Conservation (phyloP, 1,140 invertebrate genomes). For the Centruroides sculpturatus region DNA sequence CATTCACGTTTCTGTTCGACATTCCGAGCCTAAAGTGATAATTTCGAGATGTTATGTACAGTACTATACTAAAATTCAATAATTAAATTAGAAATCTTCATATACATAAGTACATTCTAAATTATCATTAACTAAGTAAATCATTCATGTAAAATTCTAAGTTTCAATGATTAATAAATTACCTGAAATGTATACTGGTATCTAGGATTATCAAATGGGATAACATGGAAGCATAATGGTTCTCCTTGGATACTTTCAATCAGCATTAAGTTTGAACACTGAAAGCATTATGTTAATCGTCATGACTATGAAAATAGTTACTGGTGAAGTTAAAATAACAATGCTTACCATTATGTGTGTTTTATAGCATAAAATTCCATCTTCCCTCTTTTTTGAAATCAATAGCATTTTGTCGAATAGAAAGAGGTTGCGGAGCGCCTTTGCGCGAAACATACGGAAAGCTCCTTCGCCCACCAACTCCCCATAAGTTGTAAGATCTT, state of each 20-base stretch:
- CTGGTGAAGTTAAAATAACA: neutral
- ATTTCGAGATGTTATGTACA: too few species aligned
- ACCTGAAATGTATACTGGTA: slow-evolving; percentile 78
- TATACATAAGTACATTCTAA: too few species aligned
- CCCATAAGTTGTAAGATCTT: slow-evolving; percentile 82
- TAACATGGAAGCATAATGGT: slow-evolving; percentile 85
- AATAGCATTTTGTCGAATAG: slow-evolving; percentile 90
- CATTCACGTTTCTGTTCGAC: slow-evolving; percentile 86
- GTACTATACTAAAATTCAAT: too few species aligned
- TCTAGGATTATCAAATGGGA: slow-evolving; percentile 85
- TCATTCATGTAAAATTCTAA: too few species aligned
- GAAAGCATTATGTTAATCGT: slow-evolving; percentile 19
- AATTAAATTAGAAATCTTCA: too few species aligned
- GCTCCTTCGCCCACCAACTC: slow-evolving; percentile 83
- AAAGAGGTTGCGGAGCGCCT: slow-evolving; percentile 68
- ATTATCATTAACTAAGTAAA: too few species aligned
- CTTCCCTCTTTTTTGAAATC: slow-evolving; percentile 85
- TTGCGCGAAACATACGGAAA: slow-evolving; percentile 62
- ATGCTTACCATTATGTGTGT: slow-evolving; percentile 64
- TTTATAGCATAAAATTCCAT: slow-evolving; percentile 76
- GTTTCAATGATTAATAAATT: slow-evolving; percentile 5
- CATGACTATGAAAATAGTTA: too few species aligned
- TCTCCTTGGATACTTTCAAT: slow-evolving; percentile 89
- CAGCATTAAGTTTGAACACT: slow-evolving; percentile 95
- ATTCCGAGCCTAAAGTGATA: slow-evolving; percentile 45